Evolutionary conservation across 2,113 vertebrate species (phyloP), one percentile per base, ranked within the genome.

Genomic region (Podarcis cretensis): DNA sequence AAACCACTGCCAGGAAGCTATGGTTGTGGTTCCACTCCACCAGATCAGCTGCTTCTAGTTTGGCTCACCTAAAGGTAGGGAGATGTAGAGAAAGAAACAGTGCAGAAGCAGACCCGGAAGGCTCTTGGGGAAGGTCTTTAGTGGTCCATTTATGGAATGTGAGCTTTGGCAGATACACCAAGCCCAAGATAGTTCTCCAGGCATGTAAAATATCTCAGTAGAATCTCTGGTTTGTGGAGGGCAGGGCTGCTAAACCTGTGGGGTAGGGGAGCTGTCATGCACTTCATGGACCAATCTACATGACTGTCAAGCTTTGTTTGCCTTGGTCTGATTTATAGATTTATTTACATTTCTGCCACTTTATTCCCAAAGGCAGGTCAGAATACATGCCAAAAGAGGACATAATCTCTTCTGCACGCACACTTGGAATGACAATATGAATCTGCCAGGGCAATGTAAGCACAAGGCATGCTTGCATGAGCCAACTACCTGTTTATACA

Each of bases 401-500:
- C 32, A 82, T n/a, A 40, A 85, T 37, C 30, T 59, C 48, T n/a
- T 63, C 21, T 30, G 69, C 25, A 5, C 13, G 59, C 16, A 37
- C 3, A n/a, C 80, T 13, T 12, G 78, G 9, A 6, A 74, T 25
- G n/a, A n/a, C 32, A 65, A 66, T 37, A 27, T 86, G 63, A 63
- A 86, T 48, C 74, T 68, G 30, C 81, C 25, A 40, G 59, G 25
- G 27, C 37, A 74, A 12, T 59, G 57, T 43, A 87, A 74, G 30
- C 68, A 87, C 12, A 81, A 87, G 20, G 25, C 32, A 75, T 63
- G 18, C 14, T 63, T 4, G 32, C 25, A 30, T 73, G 23, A 74
- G 69, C 79, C 79, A 87, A 82, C 79, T 75, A 75, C 54, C 27
- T 82, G 79, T 87, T 87, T 87, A 87, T 79, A 87, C 35, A 81